Evolutionary conservation across 2,888 invertebrate species (phyloP), one percentile per base, ranked within the genome.

Genomic region (Yponomeuta cagnagella): DNA sequence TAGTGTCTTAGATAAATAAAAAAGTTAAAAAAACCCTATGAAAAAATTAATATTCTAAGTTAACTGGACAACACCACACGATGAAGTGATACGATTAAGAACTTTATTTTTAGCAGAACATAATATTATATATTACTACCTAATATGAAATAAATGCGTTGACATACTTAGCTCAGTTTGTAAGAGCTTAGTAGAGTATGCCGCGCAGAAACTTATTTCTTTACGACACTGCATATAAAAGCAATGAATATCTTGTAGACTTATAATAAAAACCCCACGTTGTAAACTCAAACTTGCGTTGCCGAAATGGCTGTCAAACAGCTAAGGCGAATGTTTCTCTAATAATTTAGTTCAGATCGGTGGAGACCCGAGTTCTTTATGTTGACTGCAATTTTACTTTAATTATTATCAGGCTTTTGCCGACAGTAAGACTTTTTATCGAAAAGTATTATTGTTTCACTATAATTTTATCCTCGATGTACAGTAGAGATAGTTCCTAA

Each of bases 401-500:
- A 31, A 31, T 33, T 67, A 31, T 68, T 23, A 68, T 68, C n/a
- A 65, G 37, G 37, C 33, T 37, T 37, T 67, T 43, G 33, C n/a
- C 43, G 30, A 15, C 48, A 30, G 48, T 48, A 68, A 52, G 68
- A 33, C 48, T 66, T 43, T 48, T 63, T 69, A 30, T 63, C 69
- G 10, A 76, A 80, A 79, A 80, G 80, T 80, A 78, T 79, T 79
- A 81, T 77, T 78, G 76, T 82, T 80, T 80, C 81, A 79, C 82
- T 81, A 82, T 86, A 86, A 85, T 84, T 80, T 84, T 79, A 82
- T 83, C 81, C 82, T 48, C 10, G 83, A 80, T 91, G 91, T 91
- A 91, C 90, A 91, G 91, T 87, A 89, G 89, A 58, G 78, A 88
- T 90, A 91, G 91, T 90, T 91, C 90, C 91, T 91, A 87, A 89